Conservation (phyloP, 2,888 invertebrate genomes). For the Hololepta plana region DNA sequence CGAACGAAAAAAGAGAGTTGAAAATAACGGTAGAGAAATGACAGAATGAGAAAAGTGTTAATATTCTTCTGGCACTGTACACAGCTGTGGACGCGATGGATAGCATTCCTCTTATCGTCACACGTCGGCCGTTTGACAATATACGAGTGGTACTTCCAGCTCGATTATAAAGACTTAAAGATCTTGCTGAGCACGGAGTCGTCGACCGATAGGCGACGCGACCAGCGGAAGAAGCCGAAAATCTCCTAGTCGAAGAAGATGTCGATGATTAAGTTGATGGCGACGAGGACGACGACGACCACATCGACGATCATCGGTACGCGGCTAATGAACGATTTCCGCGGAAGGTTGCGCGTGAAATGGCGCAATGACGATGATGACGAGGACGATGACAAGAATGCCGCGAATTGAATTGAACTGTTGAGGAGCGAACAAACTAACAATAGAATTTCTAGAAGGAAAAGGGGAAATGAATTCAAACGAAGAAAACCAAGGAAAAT, state of each 20-base stretch:
- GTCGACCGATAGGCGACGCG: slow-evolving; percentile 34
- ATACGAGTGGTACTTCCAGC: slow-evolving; percentile 31
- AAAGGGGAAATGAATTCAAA: too few relatives aligned
- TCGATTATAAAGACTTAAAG: slow-evolving; percentile 52
- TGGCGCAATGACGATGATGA: too few relatives aligned
- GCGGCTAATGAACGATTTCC: too few relatives aligned
- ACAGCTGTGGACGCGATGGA: slow-evolving; percentile 23
- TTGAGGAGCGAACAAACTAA: too few relatives aligned
- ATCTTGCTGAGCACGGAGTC: slow-evolving; percentile 37
- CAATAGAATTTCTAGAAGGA: too few relatives aligned
- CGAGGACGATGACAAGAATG: too few relatives aligned
- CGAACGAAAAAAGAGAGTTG: too few relatives aligned
- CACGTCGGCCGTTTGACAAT: slow-evolving; percentile 22
- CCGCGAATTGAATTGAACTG: too few relatives aligned
- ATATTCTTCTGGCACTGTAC: slow-evolving; percentile 5
- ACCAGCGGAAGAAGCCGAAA: slow-evolving; percentile 51
- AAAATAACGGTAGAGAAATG: too few relatives aligned
- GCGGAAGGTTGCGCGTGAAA: too few relatives aligned
- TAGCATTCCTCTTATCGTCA: slow-evolving; percentile 21
- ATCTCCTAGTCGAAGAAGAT: slow-evolving; percentile 40
- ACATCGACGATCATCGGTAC: slow-evolving; percentile 2
- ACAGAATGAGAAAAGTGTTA: slow-evolving; percentile 11
- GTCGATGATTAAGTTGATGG: too few relatives aligned
- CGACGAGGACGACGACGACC: slow-evolving; percentile 1
- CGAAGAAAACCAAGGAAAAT: too few relatives aligned